Conservation (phyloP, 2,113 vertebrate genomes). For the Urocitellus parryii region DNA sequence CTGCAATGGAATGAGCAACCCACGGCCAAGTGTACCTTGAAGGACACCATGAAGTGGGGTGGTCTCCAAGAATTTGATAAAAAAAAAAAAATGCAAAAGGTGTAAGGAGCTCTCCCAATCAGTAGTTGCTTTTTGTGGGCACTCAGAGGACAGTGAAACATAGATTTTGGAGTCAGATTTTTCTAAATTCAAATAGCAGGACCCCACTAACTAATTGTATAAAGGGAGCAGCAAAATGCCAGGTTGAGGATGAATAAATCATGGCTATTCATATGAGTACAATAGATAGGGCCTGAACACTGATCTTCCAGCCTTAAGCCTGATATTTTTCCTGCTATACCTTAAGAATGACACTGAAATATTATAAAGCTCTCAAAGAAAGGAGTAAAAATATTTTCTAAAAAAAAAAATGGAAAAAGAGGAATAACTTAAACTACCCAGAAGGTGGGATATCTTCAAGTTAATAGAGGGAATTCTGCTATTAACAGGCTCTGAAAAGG, state of each 20-base stretch:
- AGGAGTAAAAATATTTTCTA: neutral
- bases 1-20: neutral
- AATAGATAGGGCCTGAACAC: neutral
- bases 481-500: neutral
- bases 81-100: slow-evolving; percentile 15
- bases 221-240: neutral
- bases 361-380: neutral
- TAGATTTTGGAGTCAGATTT: neutral
- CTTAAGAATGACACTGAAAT: neutral
- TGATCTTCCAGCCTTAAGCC: neutral
- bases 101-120: neutral
- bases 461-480: neutral
- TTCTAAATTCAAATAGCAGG: neutral
- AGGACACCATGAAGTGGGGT: neutral
- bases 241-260: neutral
- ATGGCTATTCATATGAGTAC: neutral
- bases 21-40: neutral
- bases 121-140: neutral
- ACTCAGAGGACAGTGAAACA: neutral
- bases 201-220: neutral
- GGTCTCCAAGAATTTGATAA: neutral
- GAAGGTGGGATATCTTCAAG: neutral
- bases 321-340: neutral
- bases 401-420: neutral
- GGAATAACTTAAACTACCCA: neutral